Percentiles rank a stretch among this genome's conserved stretches.
These are phyloP conservation scores for Limonius californicus DNA, from an alignment of 1,140 invertebrate genomes.

Conservation along the genomic window DNA sequence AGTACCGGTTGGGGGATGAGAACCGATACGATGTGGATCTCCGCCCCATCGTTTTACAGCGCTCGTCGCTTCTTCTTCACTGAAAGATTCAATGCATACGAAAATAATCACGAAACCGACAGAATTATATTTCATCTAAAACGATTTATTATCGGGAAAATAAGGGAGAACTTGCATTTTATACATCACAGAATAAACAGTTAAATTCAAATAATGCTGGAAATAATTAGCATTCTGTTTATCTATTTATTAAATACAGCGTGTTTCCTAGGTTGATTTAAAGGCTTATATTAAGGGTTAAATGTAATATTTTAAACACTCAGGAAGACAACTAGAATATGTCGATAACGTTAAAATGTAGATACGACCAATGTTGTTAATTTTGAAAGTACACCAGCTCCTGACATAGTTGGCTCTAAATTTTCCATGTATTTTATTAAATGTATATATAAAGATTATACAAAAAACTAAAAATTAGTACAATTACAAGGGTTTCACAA, in stretches of 20 bases:
- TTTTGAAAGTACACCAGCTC: no score
- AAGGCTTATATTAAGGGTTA: background rate
- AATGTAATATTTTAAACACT: no score
- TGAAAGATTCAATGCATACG: conserved; percentile 10
- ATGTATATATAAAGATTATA: no score
- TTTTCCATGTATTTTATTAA: no score
- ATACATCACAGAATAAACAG: background rate
- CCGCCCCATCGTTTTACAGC: conserved; percentile 8
- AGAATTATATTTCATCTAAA: conserved; percentile 8
- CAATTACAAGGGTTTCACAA: no score
- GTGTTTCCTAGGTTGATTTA: background rate
- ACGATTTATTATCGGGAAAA: background rate
- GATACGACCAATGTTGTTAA: no score
- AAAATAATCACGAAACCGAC: conserved; percentile 1
- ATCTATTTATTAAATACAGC: background rate
- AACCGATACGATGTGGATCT: conserved; percentile 8
- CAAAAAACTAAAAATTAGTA: no score
- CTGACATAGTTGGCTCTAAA: no score
- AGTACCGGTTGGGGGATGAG: conserved; percentile 7
- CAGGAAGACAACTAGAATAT: no score
- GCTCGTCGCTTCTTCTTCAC: background rate
- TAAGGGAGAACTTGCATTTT: background rate
- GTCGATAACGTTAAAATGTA: no score
- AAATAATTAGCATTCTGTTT: background rate
- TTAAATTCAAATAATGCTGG: background rate